Evolutionary conservation across 2,888 invertebrate species (phyloP).

Genomic region (Epirrita christyi): DNA sequence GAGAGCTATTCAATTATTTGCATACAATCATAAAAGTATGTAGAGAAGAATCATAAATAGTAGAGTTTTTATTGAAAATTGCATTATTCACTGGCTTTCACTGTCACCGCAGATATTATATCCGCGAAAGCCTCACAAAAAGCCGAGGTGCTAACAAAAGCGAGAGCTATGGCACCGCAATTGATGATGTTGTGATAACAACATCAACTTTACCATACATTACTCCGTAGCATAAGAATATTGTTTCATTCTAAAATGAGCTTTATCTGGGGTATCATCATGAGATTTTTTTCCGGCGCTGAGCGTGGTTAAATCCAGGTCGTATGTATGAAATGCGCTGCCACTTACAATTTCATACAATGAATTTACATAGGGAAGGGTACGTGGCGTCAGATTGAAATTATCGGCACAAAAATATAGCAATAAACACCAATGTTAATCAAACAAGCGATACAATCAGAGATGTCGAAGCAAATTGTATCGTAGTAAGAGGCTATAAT

Average conservation of each 20-base stretch:
- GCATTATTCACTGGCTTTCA: slow-evolving; percentile 51
- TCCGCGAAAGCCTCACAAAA: slow-evolving; percentile 53
- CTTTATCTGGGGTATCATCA: too few species aligned
- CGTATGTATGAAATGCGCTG: too few species aligned
- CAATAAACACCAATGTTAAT: slow-evolving; percentile 53
- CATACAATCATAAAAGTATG: not conserved
- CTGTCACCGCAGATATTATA: slow-evolving; percentile 53
- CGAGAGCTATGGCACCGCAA: slow-evolving; percentile 39
- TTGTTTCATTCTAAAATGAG: not conserved
- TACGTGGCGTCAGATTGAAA: too few species aligned
- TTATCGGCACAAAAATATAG: not conserved
- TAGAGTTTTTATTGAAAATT: slow-evolving; percentile 44
- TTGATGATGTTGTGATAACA: slow-evolving; percentile 15
- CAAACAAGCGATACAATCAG: slow-evolving; percentile 54
- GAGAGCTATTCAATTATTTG: too few species aligned
- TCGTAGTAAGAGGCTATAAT: slow-evolving; percentile 54
- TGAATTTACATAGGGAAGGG: too few species aligned
- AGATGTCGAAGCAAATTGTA: slow-evolving; percentile 61
- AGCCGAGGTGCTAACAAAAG: slow-evolving; percentile 42
- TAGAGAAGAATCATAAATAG: slow-evolving; percentile 18
- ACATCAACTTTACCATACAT: slow-evolving; percentile 17
- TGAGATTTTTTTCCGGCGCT: too few species aligned
- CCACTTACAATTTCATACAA: too few species aligned
- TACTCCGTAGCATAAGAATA: slow-evolving; percentile 7
- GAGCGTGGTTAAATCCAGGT: too few species aligned